Evolutionary conservation across 2,113 vertebrate species (phyloP).

Genomic region (Periophthalmus modestus): DNA sequence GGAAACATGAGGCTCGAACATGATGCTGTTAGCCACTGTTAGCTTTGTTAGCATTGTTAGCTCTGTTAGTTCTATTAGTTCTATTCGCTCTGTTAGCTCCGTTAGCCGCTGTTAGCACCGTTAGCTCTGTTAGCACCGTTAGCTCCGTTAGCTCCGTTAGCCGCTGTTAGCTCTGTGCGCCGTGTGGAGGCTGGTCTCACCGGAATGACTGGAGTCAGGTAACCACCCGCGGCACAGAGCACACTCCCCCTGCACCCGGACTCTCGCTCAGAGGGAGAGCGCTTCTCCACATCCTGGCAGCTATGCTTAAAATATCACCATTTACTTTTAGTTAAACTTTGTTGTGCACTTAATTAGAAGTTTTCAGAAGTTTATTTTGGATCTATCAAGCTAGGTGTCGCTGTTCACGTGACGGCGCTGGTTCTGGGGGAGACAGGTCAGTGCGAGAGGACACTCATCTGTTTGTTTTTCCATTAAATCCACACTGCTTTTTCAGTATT

Average conservation of each 20-base stretch:
- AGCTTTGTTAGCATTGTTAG: neutral
- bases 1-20: slow-evolving; percentile 55
- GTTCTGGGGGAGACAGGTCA: slow-evolving; percentile 1
- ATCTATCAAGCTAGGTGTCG: slow-evolving; percentile 11
- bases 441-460: slow-evolving; percentile 52
- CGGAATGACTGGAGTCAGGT: slow-evolving; percentile 66
- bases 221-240: slow-evolving; percentile 42
- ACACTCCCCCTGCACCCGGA: slow-evolving; percentile 20
- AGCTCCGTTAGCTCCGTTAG: neutral
- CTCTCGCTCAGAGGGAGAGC: slow-evolving; percentile 11
- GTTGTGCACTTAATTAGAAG: neutral
- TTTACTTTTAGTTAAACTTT: slow-evolving; percentile 2
- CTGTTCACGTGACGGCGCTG: slow-evolving; percentile 20
- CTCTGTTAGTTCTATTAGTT: neutral
- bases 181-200: slow-evolving; percentile 49
- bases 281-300: neutral
- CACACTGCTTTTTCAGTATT: neutral
- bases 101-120: neutral
- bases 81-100: neutral
- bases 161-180: neutral
- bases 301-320: neutral
- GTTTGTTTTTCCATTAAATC: slow-evolving; percentile 23
- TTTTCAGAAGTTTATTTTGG: slow-evolving; percentile 8
- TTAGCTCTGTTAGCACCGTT: neutral
- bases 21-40: neutral